Evolutionary conservation across 2,797 vertebrate species (phyloP), one percentile per base, ranked within the genome.

Genomic region (Masticophis lateralis): DNA sequence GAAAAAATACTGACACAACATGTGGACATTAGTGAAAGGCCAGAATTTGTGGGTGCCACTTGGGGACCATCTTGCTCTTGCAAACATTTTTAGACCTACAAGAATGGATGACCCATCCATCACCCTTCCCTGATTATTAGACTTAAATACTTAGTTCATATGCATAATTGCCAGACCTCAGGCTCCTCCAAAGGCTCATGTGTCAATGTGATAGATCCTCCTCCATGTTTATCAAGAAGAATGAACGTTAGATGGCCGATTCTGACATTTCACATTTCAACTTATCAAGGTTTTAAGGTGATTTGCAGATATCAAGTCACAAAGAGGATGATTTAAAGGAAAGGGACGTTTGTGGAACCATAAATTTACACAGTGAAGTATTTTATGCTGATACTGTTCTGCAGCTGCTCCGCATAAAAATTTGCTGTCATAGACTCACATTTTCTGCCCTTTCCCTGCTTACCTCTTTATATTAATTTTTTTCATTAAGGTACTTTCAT

Each of bases 171-270:
- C 94, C 95, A 97, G 97, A 97, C 96, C 96, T 95, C 95, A 95
- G 94, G 96, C 94, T 96, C 63, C 95, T 96, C 95, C 95, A 94
- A 96, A 96, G 95, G 94, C 95, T 91, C 95, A 92, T 43, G 93
- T 97, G 97, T 97, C 96, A 97, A 95, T 94, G 96, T 96, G 96
- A 97, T 96, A 95, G 96, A 97, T 97, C 97, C 96, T 96, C 93
- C 95, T 97, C 94, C 92, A 94, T 97, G 97, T 97, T 97, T 97
- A 97, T 96, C 12, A 18, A 94, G 94, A 95, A 95, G 95, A 94
- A 96, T 94, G 96, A 95, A 96, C 93, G 89, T 47, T 95, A 96
- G 95, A 91, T 96, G 86, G 95, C 95, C 97, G 94, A 94, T 79
- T 90, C 94, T 95, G 95, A 95, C 94, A 97, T 96, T 96, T 97